These are phyloP conservation scores for Sipha flava DNA, from an alignment of 1,140 invertebrate genomes.

Conservation along the genomic window DNA sequence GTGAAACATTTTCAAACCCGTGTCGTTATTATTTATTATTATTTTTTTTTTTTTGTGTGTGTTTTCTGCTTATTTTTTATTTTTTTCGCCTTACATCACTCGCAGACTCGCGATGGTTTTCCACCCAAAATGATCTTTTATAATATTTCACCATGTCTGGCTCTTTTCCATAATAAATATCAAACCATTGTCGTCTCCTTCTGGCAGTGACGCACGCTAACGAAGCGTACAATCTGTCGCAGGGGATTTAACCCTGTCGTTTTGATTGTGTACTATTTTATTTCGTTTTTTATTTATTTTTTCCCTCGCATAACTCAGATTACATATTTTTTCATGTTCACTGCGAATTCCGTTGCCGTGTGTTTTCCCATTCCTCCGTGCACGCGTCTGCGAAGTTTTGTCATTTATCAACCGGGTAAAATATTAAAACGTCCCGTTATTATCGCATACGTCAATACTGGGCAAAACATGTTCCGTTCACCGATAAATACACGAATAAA, in stretches of 20 bases:
- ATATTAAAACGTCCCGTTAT: no score
- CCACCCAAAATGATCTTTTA: constrained; percentile 10
- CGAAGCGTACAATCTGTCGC: constrained; percentile 23
- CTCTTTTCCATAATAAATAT: constrained; percentile 20
- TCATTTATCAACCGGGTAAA: no score
- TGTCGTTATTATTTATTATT: not conserved
- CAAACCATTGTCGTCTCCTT: constrained; percentile 7
- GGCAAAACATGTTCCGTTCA: no score
- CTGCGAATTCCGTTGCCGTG: not conserved
- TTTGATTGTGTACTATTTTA: not conserved
- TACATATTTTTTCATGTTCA: not conserved
- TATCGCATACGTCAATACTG: no score
- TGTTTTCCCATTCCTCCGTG: no score
- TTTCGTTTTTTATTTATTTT: no score
- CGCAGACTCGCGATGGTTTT: not conserved
- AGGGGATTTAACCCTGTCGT: constrained; percentile 2
- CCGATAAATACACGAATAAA: no score
- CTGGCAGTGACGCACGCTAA: constrained; percentile 17
- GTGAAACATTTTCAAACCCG: not conserved
- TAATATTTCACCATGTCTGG: not conserved
- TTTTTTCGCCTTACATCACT: not conserved
- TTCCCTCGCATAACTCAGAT: not conserved
- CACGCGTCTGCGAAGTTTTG: no score
- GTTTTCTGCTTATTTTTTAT: not conserved
- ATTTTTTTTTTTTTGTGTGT: not conserved